Percentiles rank a stretch among this genome's conserved stretches.
phyloP scores from a whole-genome alignment of 2,888 invertebrate species.

The Cacoxenus indagator region DNA sequence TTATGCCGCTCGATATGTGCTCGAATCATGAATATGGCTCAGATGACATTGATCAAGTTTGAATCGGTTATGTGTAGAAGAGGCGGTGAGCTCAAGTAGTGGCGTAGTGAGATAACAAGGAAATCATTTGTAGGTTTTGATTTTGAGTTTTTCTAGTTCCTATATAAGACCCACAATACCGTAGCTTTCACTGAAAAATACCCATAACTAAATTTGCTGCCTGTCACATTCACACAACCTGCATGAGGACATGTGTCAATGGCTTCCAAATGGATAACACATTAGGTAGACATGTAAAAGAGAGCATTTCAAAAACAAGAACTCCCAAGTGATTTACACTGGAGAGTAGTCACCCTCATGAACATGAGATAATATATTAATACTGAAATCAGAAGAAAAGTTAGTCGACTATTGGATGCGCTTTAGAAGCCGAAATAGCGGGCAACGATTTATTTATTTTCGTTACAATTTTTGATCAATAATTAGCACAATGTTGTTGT shows the following conservation, averaged over 20 bases:
- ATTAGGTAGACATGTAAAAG: conserved; percentile 6
- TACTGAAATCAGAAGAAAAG: too few relatives aligned
- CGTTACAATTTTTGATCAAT: too few relatives aligned
- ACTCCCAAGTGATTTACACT: conserved; percentile 46
- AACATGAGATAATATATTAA: background rate
- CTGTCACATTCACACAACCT: conserved; percentile 69
- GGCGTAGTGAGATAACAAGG: too few relatives aligned
- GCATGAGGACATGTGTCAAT: conserved; percentile 67
- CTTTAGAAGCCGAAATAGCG: too few relatives aligned
- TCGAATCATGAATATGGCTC: background rate
- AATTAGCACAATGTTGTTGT: too few relatives aligned
- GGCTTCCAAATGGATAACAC: conserved; percentile 34
- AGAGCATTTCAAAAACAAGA: background rate
- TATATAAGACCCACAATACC: too few relatives aligned
- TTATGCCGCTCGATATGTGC: conserved; percentile 6
- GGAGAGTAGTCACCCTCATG: background rate
- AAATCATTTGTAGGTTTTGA: too few relatives aligned
- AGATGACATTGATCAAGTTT: background rate
- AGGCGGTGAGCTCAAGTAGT: too few relatives aligned
- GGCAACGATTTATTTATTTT: too few relatives aligned
- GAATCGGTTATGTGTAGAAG: too few relatives aligned
- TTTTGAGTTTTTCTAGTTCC: background rate
- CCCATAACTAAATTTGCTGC: conserved; percentile 17
- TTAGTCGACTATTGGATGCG: too few relatives aligned
- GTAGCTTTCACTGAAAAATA: background rate